phyloP scores from a whole-genome alignment of 2,113 vertebrate species.

The Microcebus ravelobensis region DNA sequence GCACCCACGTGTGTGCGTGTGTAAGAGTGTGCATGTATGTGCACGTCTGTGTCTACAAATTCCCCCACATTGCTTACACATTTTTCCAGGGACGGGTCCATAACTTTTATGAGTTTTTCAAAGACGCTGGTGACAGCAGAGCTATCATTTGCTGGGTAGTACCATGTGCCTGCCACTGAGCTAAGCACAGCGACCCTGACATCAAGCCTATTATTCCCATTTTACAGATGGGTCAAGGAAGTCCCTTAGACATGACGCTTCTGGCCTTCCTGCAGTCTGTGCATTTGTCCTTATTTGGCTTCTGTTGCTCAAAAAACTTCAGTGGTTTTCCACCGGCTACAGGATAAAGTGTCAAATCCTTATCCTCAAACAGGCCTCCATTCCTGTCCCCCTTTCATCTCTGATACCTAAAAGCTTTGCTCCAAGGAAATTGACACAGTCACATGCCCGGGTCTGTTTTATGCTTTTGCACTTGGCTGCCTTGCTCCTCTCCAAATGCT shows the following conservation, averaged over 20 bases:
- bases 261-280: not conserved
- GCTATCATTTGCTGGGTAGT: no score
- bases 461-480: not conserved
- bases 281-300: not conserved
- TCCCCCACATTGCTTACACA: not conserved
- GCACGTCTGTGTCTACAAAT: no score
- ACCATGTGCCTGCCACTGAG: not conserved
- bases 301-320: not conserved
- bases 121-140: not conserved
- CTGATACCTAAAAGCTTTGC: rapidly evolving
- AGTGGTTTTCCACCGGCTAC: not conserved
- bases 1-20: no score
- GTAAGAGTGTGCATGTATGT: no score
- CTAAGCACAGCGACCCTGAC: not conserved
- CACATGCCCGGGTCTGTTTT: not conserved
- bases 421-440: rapidly evolving
- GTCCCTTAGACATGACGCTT: not conserved
- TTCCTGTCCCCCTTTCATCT: not conserved
- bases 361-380: not conserved
- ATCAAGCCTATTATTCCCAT: not conserved
- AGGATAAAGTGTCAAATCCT: not conserved
- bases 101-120: not conserved
- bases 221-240: not conserved
- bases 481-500: rapidly evolving
- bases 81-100: not conserved